Evolutionary conservation across 2,888 invertebrate genomes (phyloP), one percentile per base, ranked within the genome.

Genomic region (Caenorhabditis macrosperma): DNA sequence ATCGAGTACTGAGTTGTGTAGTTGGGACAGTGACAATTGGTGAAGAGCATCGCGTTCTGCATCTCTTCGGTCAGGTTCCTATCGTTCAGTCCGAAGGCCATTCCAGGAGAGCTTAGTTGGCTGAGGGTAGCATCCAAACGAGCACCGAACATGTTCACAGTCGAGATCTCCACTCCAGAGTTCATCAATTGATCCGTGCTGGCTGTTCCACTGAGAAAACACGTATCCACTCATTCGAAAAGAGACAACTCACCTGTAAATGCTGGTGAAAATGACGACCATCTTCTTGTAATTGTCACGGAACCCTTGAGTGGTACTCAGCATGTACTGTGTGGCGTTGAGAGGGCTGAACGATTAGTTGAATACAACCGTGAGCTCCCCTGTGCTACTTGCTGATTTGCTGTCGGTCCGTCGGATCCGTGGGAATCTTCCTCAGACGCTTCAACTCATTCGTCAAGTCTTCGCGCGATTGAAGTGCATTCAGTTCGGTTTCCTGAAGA

Each of bases 211-310:
- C 52, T 44, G 44, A 9, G 9, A 5, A 33, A 33, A 9, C 5
- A 33, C n/a, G n/a, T n/a, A n/a, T n/a, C n/a, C n/a, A n/a, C n/a
- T n/a, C n/a, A n/a, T n/a, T n/a, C n/a, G n/a, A n/a, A n/a, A n/a
- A n/a, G n/a, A n/a, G n/a, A n/a, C 5, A 4, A 44, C 44, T 17
- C n/a, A 44, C 44, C 17, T 4, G 24, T 41, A 38, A 24, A 15
- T 24, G 15, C n/a, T 28, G 15, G 66, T 30, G 10, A 52, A 66
- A 17, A 66, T 22, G 12, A 66, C 38, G 0, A 66, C 55, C 26
- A 66, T n/a, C 55, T 55, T 50, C 28, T 66, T 66, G 26, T 66
- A 66, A 54, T 66, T 66, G 28, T 30, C 30, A 12, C 50, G 50
- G 35, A 46, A 28, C n/a, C 50, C 24, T 15, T 35, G 9, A 48